Evolutionary conservation across 2,797 vertebrate genomes (phyloP), one percentile per base, ranked within the genome.

Genomic region (Acomys russatus): DNA sequence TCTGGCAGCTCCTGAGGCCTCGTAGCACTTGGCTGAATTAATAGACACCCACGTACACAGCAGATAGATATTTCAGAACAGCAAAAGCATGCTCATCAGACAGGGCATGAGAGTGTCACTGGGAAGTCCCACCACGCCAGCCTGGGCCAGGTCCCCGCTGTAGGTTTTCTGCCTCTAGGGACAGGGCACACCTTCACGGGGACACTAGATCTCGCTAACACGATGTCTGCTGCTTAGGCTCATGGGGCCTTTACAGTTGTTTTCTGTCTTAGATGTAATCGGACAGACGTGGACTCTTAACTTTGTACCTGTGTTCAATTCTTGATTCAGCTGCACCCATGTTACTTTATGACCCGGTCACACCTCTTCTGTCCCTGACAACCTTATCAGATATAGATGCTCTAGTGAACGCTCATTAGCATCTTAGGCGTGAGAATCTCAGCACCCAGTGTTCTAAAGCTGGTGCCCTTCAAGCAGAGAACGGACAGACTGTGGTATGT

Each of bases 61-160:
- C 10, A 12, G 82, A 14, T 15, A 14, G 1, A 9, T 54, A n/a
- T 70, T 54, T 35, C 49, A 70, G 64, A 70, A 66, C 0, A 25
- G n/a, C 1, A 18, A 35, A 30, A 5, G 33, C 22, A 44, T 25
- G 35, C n/a, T 49, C 23, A 80, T 15, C 35, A 23, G 71, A 68
- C 38, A n/a, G 54, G 17, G 23, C 6, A 35, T 12, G 2, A 44
- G 49, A 11, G 68, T 54, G 80, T 22, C 18, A 14, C 12, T 23
- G 38, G 18, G 9, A 73, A 14, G 14, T 11, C 23, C 9, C 3
- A n/a, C 14, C 3, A 0, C 1, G 12, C 25, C 44, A 44, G 44
- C 44, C 44, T 18, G 17, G 22, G 30, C 9, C 9, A 8, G 56
- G 35, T 35, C 83, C 49, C 7, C 20, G 25, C 74, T 85, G 44